A percentile compares a stretch with the other conserved stretches of the same genome.
phyloP scores from a whole-genome alignment of 2,113 vertebrate species.

The Theropithecus gelada region DNA sequence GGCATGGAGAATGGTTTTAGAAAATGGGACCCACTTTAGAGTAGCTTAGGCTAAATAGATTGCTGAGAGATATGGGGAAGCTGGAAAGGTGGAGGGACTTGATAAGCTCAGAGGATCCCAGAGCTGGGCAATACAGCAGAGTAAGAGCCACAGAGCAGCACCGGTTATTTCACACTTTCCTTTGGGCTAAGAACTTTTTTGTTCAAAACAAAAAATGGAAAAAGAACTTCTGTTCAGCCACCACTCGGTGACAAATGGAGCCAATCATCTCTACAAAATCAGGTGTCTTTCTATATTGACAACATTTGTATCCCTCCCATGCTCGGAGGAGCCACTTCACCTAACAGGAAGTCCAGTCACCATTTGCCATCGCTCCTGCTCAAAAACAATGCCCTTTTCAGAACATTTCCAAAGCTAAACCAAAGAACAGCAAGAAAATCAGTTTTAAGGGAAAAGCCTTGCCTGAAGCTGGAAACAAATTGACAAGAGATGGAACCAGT shows the following conservation, averaged over 20 bases:
- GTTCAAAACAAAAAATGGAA: too few species aligned
- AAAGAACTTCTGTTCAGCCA: not conserved
- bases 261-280: not conserved
- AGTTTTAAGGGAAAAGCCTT: not conserved
- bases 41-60: not conserved
- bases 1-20: not conserved
- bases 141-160: not conserved
- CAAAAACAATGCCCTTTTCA: not conserved
- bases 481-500: not conserved
- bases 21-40: not conserved
- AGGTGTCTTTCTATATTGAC: not conserved
- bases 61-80: not conserved
- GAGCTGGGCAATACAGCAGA: not conserved
- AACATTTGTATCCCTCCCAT: not conserved
- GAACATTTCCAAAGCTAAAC: not conserved
- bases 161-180: not conserved
- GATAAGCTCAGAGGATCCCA: not conserved
- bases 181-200: not conserved
- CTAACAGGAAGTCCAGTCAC: not conserved
- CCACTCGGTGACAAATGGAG: not conserved
- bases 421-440: not conserved
- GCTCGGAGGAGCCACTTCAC: not conserved
- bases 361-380: not conserved
- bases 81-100: not conserved
- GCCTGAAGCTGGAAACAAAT: not conserved